A percentile compares a stretch with the other conserved stretches of the same genome.
phyloP scores from a whole-genome alignment of 2,797 vertebrate genomes.

The Diplodus puntazzo region DNA sequence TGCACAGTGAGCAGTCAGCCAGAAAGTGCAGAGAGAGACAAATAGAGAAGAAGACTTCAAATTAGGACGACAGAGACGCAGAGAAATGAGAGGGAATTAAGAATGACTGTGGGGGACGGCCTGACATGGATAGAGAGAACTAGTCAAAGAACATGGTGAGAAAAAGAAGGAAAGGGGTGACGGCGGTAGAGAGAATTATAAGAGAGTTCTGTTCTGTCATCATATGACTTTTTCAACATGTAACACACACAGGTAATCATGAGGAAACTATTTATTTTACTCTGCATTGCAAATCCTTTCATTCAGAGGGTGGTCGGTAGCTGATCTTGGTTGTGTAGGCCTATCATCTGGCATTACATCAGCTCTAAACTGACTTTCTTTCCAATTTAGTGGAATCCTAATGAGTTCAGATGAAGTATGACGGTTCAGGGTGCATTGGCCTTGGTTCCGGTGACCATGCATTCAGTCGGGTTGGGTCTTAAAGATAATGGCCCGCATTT shows the following conservation, averaged over 20 bases:
- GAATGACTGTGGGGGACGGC: slow-evolving; percentile 7
- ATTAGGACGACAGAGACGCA: slow-evolving; percentile 3
- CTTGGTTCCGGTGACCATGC: no score
- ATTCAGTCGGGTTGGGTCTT: no score
- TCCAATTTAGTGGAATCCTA: no score
- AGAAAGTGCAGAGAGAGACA: slow-evolving; percentile 7
- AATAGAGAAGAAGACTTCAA: slow-evolving; percentile 7
- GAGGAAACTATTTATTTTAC: neutral
- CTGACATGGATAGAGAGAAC: neutral
- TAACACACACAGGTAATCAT: neutral
- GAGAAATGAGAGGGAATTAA: slow-evolving; percentile 11
- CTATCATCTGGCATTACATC: no score
- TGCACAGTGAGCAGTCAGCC: neutral
- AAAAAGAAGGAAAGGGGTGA: neutral
- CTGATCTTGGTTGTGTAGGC: no score
- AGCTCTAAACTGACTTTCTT: no score
- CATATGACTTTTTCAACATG: neutral
- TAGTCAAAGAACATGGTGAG: neutral
- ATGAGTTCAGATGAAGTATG: no score
- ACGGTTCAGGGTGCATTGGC: no score
- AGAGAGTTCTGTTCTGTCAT: neutral
- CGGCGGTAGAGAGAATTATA: neutral
- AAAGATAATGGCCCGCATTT: no score
- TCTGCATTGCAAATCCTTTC: no score
- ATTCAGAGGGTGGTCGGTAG: no score